A percentile compares a stretch with the other conserved stretches of the same genome.
phyloP scores from a whole-genome alignment of 2,113 vertebrate genomes.

The Cinclus mexicanus region DNA sequence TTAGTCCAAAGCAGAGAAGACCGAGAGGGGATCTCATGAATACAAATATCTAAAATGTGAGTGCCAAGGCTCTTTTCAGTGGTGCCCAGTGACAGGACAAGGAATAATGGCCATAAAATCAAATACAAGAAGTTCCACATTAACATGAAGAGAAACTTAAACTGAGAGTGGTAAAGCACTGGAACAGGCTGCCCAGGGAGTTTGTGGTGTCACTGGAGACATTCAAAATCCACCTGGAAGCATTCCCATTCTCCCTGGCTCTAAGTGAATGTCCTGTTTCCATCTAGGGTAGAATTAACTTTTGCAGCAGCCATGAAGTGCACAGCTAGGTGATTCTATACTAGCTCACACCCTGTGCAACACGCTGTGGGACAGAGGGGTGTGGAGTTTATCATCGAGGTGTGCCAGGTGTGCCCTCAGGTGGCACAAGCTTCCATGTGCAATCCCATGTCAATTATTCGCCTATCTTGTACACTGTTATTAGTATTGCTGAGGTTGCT shows the following conservation, averaged over 20 bases:
- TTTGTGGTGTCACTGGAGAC: too few relatives aligned
- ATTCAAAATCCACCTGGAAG: background rate
- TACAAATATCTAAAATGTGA: background rate
- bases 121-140: background rate
- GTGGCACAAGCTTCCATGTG: rapidly evolving
- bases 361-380: background rate
- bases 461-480: background rate
- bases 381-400: rapidly evolving
- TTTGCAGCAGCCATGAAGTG: background rate
- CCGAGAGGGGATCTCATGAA: background rate
- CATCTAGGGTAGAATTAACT: background rate
- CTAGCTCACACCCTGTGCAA: rapidly evolving
- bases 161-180: background rate
- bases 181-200: background rate
- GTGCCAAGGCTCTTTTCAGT: background rate
- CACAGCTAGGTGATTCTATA: background rate
- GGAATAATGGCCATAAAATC: background rate
- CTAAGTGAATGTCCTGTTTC: background rate
- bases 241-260: rapidly evolving
- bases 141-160: background rate
- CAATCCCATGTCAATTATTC: too few relatives aligned
- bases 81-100: background rate
- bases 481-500: background rate
- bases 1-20: background rate
- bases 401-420: too few relatives aligned